These are phyloP conservation scores for Heloderma charlesbogerti DNA, from an alignment of 2,113 vertebrate species.

Conservation along the genomic window DNA sequence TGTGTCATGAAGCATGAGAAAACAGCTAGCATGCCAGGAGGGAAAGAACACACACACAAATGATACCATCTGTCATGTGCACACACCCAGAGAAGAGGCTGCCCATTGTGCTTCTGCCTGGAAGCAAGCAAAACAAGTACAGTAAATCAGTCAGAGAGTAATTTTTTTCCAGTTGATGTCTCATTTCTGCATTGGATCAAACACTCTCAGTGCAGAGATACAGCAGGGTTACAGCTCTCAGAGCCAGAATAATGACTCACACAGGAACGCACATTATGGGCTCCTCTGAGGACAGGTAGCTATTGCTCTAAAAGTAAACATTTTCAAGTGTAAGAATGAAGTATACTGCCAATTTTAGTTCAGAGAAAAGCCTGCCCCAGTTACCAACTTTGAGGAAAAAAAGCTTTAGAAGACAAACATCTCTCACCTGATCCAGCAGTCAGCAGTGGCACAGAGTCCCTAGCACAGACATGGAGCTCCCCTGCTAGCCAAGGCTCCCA, in stretches of 20 bases:
- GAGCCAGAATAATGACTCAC: background rate
- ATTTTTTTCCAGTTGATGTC: background rate
- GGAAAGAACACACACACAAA: background rate
- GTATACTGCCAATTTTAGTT: background rate
- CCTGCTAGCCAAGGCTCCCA: background rate
- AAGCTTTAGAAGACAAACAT: background rate
- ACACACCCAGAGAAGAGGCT: background rate
- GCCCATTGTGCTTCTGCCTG: background rate
- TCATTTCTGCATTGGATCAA: background rate
- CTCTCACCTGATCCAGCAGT: too few species aligned
- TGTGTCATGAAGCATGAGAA: background rate
- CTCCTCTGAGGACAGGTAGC: background rate
- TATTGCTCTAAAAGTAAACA: background rate
- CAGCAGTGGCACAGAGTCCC: too few species aligned
- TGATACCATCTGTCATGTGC: too few species aligned
- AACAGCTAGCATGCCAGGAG: background rate
- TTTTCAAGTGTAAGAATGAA: background rate
- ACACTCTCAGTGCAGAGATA: background rate
- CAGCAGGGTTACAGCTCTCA: background rate
- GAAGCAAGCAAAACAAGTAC: background rate
- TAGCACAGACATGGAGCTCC: background rate
- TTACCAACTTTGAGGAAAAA: background rate
- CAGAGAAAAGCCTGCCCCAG: background rate
- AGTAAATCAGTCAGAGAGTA: background rate
- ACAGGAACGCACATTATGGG: background rate